Evolutionary conservation across 2,888 invertebrate species (phyloP), one percentile per base, ranked within the genome.

Genomic region (Diaprepes abbreviatus): DNA sequence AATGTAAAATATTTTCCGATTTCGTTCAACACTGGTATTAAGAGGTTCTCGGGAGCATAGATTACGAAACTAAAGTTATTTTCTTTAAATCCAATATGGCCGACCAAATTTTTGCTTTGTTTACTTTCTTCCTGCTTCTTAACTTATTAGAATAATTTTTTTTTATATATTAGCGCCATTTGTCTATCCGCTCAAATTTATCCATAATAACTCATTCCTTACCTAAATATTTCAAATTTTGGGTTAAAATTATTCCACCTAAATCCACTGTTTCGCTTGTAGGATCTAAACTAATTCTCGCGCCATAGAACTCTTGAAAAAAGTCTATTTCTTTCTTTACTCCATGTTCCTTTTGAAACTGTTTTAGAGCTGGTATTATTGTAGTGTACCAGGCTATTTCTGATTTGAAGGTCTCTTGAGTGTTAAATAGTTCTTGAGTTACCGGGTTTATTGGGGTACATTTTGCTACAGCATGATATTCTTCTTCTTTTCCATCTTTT

Each of bases 301-400:
- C 80, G 43, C 78, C 79, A 57, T 74, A 78, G 66, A 70, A 74
- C 36, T 74, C 60, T 9, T 74, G 68, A 50, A 85, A 81, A 3
- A 85, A 79, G 50, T 87, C 83, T 21, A 85, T 82, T 0, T 77
- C 67, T 2, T 83, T 78, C 2, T 77, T 70, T 0, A 87, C 59
- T 0, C 84, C 85, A 0, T 78, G 79, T 28, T 87, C 84, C 3
- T 78, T 72, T 67, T 88, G 86, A 6, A 88, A 73, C 16, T 82
- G 74, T n/a, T 81, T 79, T 31, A 87, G 82, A 10, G 80, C 77
- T 0, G 88, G 86, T 0, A 85, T 75, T 12, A 88, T 75, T 10
- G 82, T 80, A 31, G 83, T 77, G 73, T 88, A 89, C 54, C 88
- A 83, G n/a, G 83, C 83, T 57, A 85, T 85, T 78, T 89, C 89